Evolutionary conservation across 1,140 invertebrate species (phyloP), one percentile per base, ranked within the genome.

Genomic region (Colletes latitarsis): DNA sequence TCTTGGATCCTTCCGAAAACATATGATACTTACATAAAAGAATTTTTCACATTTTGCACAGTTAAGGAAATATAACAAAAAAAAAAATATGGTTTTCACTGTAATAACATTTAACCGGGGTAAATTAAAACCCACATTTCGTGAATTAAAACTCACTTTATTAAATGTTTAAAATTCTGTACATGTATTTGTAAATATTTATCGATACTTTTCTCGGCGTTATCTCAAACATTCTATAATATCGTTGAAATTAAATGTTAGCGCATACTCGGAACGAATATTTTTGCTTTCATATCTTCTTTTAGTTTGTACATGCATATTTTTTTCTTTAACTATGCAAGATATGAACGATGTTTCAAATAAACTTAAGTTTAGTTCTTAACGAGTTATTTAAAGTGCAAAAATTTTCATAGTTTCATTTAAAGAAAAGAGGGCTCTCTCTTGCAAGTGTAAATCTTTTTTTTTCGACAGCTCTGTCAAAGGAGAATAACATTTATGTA

Each of bases 71-170:
- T 43, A 41, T 17, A n/a, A 66, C 0, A 5, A 21, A 15, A 19
- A 66, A 66, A 46, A 1, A 66, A 43, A 19, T 5, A 6, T 64
- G 0, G n/a, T n/a, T 10, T 49, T 49, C 6, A 49, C 46, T 49
- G 2, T 3, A 64, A 46, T 17, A 46, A 15, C 8, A n/a, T n/a
- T 49, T 21, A 3, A 43, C 6, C 41, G 0, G 63, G 41, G 8
- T 17, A 46, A 66, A 46, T 66, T 6, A 19, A 46, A 6, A 19
- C 8, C 41, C 46, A 63, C 30, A 17, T 63, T 3, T 15, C 41
- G 60, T 46, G 41, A 66, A 66, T 66, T 66, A 19, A 46, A 46
- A 66, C n/a, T 17, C 17, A 66, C n/a, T 66, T 66, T 66, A 66
- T 66, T 66, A 10, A 66, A 46, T 46, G 39, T 46, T 19, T 41